These are phyloP conservation scores for Phortica okadai DNA, from an alignment of 2,888 invertebrate species.

Conservation along the genomic window DNA sequence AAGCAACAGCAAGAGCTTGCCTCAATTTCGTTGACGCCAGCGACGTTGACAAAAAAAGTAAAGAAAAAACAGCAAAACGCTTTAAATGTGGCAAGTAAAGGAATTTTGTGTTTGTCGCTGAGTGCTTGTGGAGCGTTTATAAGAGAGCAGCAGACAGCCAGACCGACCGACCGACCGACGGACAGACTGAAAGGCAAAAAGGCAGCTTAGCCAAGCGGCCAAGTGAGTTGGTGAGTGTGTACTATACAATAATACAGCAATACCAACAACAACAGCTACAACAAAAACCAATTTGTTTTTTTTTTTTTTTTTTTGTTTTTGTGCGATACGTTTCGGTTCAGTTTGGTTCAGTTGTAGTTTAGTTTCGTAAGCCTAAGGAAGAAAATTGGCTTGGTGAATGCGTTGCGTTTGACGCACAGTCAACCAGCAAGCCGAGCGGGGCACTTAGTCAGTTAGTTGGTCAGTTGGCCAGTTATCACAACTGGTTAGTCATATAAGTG, in stretches of 20 bases:
- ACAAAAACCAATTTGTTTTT: neutral
- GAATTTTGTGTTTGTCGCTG: constrained; percentile 9
- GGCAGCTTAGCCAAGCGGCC: neutral
- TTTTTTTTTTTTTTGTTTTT: neutral
- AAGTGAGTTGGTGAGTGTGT: neutral
- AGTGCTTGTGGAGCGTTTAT: constrained; percentile 8
- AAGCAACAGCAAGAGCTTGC: neutral
- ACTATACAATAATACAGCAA: neutral
- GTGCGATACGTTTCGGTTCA: neutral
- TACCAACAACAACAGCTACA: too few species aligned
- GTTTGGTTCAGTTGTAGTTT: constrained; percentile 28
- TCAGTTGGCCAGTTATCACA: neutral
- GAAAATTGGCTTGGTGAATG: constrained; percentile 1
- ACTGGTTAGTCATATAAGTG: neutral
- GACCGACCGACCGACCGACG: constrained; percentile 17
- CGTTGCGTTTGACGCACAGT: constrained; percentile 15
- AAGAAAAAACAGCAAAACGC: neutral
- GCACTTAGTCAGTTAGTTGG: constrained; percentile 6
- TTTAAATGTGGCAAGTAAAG: neutral
- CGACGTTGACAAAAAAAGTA: neutral
- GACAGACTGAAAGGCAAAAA: constrained; percentile 10
- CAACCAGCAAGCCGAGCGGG: neutral
- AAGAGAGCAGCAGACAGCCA: constrained; percentile 29
- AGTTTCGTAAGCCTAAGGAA: constrained; percentile 31
- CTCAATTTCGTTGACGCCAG: neutral